Conservation (phyloP, 1,140 invertebrate species). For the Euschistus heros region DNA sequence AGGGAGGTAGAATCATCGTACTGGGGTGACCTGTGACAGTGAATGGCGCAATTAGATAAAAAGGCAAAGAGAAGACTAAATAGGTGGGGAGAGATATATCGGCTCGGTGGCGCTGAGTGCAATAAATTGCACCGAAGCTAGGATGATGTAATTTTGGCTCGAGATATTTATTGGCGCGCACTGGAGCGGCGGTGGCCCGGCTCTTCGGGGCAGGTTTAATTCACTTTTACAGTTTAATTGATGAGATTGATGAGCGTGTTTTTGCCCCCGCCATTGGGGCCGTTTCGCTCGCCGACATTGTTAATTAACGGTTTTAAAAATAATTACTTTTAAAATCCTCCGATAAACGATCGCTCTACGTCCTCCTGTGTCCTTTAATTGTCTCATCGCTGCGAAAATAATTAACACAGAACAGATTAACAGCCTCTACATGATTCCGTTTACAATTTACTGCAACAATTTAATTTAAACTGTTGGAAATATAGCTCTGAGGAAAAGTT, state of each 20-base stretch:
- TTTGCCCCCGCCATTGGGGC: neutral
- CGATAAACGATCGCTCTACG: neutral
- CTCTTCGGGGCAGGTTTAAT: neutral
- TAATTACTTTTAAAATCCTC: constrained; percentile 15
- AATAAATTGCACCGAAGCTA: neutral
- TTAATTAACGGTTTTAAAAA: constrained; percentile 16
- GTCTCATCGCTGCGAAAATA: too few relatives aligned
- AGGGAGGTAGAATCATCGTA: too few relatives aligned
- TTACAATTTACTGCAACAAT: too few relatives aligned
- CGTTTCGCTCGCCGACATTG: neutral
- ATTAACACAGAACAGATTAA: too few relatives aligned
- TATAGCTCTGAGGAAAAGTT: too few relatives aligned
- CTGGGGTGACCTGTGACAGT: too few relatives aligned
- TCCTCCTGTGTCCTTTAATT: too few relatives aligned
- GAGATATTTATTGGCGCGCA: constrained; percentile 6
- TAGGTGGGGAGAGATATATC: neutral
- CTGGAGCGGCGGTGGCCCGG: neutral
- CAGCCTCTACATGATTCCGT: too few relatives aligned
- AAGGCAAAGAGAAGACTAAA: too few relatives aligned
- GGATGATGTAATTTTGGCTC: constrained; percentile 9
- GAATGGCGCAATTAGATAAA: too few relatives aligned
- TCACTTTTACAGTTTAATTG: constrained; percentile 16
- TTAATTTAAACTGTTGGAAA: too few relatives aligned
- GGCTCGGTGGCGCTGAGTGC: neutral
- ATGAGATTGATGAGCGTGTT: constrained; percentile 1